Conservation (phyloP, 2,888 invertebrate species). For the Tetropium fuscum region DNA sequence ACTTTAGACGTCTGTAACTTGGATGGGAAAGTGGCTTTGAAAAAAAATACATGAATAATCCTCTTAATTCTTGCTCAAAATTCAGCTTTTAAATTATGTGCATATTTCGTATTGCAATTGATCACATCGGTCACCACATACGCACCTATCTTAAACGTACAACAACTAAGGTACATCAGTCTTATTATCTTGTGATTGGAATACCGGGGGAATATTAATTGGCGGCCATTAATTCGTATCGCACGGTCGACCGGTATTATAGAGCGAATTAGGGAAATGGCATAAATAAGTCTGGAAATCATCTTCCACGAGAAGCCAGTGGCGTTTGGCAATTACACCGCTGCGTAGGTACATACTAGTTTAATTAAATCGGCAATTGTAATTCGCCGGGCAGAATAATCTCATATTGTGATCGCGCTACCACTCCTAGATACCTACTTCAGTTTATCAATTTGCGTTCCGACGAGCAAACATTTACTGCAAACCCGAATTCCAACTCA, state of each 20-base stretch:
- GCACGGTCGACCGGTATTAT: neutral
- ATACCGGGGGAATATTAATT: neutral
- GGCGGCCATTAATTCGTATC: neutral
- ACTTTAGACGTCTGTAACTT: too few relatives aligned
- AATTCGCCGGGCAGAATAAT: conserved; percentile 56
- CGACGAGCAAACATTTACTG: conserved; percentile 40
- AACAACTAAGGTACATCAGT: too few relatives aligned
- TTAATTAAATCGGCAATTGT: conserved; percentile 60
- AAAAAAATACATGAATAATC: too few relatives aligned
- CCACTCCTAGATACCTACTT: conserved; percentile 49
- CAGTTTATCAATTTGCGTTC: conserved; percentile 50
- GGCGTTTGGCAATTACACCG: conserved; percentile 56
- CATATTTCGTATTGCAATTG: too few relatives aligned
- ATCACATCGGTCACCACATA: too few relatives aligned
- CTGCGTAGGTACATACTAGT: conserved; percentile 55
- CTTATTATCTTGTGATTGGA: too few relatives aligned
- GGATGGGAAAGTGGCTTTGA: too few relatives aligned
- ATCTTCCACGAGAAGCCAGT: conserved; percentile 39
- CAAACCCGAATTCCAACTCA: conserved; percentile 11
- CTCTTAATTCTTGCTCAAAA: too few relatives aligned
- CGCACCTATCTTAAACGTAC: too few relatives aligned
- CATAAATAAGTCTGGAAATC: conserved; percentile 39
- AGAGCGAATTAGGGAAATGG: neutral
- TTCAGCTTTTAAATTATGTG: too few relatives aligned
- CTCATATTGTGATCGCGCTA: conserved; percentile 56